A percentile compares a stretch with the other conserved stretches of the same genome.
phyloP scores from a whole-genome alignment of 2,797 vertebrate genomes.

The Hemitrygon akajei region DNA sequence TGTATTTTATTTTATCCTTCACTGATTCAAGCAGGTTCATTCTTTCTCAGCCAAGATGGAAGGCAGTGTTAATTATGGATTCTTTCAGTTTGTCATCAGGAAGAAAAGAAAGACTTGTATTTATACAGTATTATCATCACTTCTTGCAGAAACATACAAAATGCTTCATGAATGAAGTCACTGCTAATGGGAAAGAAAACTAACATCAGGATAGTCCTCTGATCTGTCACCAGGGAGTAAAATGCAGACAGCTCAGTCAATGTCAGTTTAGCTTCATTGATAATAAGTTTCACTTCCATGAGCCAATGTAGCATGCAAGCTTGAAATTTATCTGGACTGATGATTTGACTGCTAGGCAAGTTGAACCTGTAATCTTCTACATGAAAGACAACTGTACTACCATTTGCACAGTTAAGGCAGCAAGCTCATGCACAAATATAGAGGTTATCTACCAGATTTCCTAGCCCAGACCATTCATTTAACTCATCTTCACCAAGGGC shows the following conservation, averaged over 20 bases:
- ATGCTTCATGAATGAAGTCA: background rate
- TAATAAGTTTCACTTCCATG: slow-evolving; percentile 1
- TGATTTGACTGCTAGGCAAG: background rate
- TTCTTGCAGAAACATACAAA: background rate
- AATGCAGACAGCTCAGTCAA: background rate
- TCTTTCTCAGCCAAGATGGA: background rate
- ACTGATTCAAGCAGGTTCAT: background rate
- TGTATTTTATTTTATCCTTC: background rate
- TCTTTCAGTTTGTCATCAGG: background rate
- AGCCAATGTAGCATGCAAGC: background rate
- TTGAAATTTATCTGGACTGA: background rate
- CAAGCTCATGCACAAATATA: background rate
- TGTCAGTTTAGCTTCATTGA: background rate
- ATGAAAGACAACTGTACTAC: background rate
- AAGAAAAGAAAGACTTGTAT: background rate
- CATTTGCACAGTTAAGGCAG: background rate
- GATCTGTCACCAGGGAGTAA: background rate
- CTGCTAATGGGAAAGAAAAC: background rate
- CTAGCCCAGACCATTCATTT: background rate
- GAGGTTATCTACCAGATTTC: background rate
- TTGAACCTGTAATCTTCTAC: background rate
- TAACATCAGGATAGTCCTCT: background rate
- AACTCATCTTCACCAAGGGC: background rate
- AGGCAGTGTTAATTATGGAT: background rate
- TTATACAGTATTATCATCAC: background rate